phyloP scores from a whole-genome alignment of 2,888 invertebrate species.

The Cheilosia pagana region DNA sequence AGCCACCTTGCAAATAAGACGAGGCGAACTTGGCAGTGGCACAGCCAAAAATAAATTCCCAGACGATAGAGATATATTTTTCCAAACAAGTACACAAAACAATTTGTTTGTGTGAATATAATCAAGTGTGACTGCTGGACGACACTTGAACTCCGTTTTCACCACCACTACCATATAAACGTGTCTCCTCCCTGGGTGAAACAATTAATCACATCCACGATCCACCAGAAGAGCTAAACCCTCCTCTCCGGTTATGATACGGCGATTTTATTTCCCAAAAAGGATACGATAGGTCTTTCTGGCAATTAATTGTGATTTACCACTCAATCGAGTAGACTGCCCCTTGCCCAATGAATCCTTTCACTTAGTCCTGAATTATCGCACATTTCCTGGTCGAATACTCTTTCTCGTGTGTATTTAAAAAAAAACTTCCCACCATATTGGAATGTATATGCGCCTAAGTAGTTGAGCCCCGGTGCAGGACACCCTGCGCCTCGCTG shows the following conservation, averaged over 20 bases:
- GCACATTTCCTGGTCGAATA: slow-evolving; percentile 67
- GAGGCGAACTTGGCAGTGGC: slow-evolving; percentile 32
- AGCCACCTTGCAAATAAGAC: not conserved
- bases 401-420: slow-evolving; percentile 17
- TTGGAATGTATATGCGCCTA: slow-evolving; percentile 11
- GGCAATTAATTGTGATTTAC: slow-evolving; percentile 59
- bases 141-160: slow-evolving; percentile 52
- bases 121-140: slow-evolving; percentile 70
- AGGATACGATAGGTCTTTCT: slow-evolving; percentile 1
- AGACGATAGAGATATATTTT: slow-evolving; percentile 51
- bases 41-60: slow-evolving; percentile 61
- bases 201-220: slow-evolving; percentile 68
- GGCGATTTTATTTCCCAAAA: slow-evolving; percentile 5
- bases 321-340: slow-evolving; percentile 39
- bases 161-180: slow-evolving; percentile 26
- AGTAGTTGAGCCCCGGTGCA: slow-evolving; percentile 16
- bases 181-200: slow-evolving; percentile 43
- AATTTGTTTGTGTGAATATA: slow-evolving; percentile 71
- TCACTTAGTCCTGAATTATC: slow-evolving; percentile 73
- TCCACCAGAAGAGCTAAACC: slow-evolving; percentile 21
- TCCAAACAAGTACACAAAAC: slow-evolving; percentile 40
- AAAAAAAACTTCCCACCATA: slow-evolving; percentile 8
- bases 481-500: slow-evolving; percentile 13
- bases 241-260: slow-evolving; percentile 45
- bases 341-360: slow-evolving; percentile 56